Evolutionary conservation across 2,797 vertebrate genomes (phyloP), one percentile per base, ranked within the genome.

Genomic region (Trichosurus vulpecula): DNA sequence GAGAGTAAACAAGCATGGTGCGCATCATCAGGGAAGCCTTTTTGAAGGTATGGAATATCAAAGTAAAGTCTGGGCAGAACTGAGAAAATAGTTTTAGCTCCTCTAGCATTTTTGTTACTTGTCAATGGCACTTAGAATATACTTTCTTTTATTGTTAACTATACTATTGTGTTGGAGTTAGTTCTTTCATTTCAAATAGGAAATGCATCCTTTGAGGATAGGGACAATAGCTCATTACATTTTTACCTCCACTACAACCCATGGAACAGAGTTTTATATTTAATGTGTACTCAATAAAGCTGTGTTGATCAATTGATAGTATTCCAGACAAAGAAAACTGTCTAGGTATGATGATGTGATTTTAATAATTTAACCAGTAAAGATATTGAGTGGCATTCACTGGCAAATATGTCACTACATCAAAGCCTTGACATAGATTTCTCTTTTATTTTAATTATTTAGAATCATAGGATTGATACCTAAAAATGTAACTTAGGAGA

Each of bases 341-440:
- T 35, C 35, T 66, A 66, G 61, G 35, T n/a, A 66, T 14, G 61
- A 66, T 61, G n/a, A 13, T 92, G 92, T 93, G 90, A 93, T 87
- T 96, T 96, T 56, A 95, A 91, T 91, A 91, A 74, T 93, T 57
- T 61, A 94, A 91, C 13, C 11, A 55, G 91, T 93, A 30, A 54
- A 58, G 16, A 61, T 94, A 47, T 74, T 95, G 91, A 57, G 0
- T 91, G 87, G 61, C 90, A 54, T 91, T 22, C 89, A 31, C 95
- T 92, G 25, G 31, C 35, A 55, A 92, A 54, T 58, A 29, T 22
- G n/a, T 51, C 35, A n/a, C 35, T n/a, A 35, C 35, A n/a, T 14
- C 4, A 66, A 66, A 66, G 1, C 8, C 56, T 58, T 30, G 56
- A 30, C 56, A 58, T 10, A 66, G 35, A n/a, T n/a, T 66, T 66